Base-by-base conservation (phyloP, 2,113 vertebrate species). In the Corvus cornix region DNA sequence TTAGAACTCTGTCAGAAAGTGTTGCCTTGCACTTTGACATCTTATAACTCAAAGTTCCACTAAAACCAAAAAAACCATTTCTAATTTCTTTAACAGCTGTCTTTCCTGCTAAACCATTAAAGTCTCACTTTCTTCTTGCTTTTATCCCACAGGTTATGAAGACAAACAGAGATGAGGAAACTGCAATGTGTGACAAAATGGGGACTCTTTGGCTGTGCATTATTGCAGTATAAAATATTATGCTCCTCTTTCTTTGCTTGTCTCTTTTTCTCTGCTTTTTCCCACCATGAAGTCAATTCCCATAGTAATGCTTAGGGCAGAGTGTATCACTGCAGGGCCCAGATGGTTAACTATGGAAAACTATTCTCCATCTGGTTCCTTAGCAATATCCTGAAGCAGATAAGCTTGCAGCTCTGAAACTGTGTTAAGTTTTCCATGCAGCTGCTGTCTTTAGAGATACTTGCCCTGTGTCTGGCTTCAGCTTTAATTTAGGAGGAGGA, bases 301-400 rank as follows among this genome's bases (percentile, higher is more conserved):
- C 75, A 41, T 0, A 56, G 68, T 22, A 52, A 67, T 87, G 72
- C 85, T 90, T 37, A 90, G 79, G 85, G 92, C 90, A 96, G 68
- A 86, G 92, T 59, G 56, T 21, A 52, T 49, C 76, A 86, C 69
- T 86, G 64, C 72, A 90, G 52, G 76, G 56, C 88, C 85, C 93
- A 97, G 91, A 95, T 92, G 96, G 81, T 64, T 87, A 79, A 80
- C 87, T 78, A 4, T 67, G 79, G 84, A 87, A 85, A 96, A 93
- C 70, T 37, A 48, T 78, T 72, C 62, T 86, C 95, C 95, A 94
- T 95, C 90, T 96, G 95, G 9, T 66, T 90, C 23, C 68, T 90
- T 17, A 44, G 85, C 44, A 84, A 84, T 94, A 80, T 93, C 88
- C 64, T 75, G 63, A 64, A 90, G 95, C 15, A 0, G 68, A 72